Evolutionary conservation across 1,140 invertebrate genomes (phyloP), one percentile per base, ranked within the genome.

Genomic region (Heterodera schachtii): DNA sequence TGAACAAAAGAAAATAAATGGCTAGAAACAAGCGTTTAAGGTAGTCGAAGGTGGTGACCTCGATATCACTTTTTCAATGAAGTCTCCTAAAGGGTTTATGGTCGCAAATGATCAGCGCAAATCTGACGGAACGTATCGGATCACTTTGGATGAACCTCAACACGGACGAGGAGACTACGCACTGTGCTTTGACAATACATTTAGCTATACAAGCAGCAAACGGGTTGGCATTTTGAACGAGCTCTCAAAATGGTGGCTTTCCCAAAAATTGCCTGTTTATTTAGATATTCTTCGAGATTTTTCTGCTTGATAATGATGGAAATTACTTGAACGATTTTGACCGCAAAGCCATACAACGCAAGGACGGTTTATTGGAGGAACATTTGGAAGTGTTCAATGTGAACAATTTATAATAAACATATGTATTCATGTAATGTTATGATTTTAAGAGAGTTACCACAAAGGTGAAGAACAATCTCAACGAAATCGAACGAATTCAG

Each of bases 121-220:
- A 89, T 83, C 85, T 83, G 90, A 91, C 81, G 90, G 88, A 73
- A 87, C 86, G 44, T 88, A 90, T 75, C 89, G 79, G 78, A 75
- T 86, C 46, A 47, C 77, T 44, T 52, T 86, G 44, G 75, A 81
- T 44, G 78, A 84, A 47, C 78, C 84, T 13, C 44, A 84, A 21
- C 78, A 85, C 57, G 82, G 85, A 69, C 19, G 75, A 69, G 91
- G 91, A 49, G 91, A 91, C 78, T 91, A 91, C 83, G 88, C 88
- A 75, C 82, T 92, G 13, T 92, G 91, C 73, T 90, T 92, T 83
- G 91, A 92, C 81, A 92, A 92, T 79, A 86, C 89, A 19, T 91
- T 91, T n/a, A 78, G 76, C 43, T 78, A 78, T 11, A 78, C 60
- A 47, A 78, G 49, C 43, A 60, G 46, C n/a, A 78, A 78, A 78